A percentile compares a stretch with the other conserved stretches of the same genome.
Evolutionary conservation across 2,113 vertebrate species (phyloP).

Genomic region (Paradoxurus hermaphroditus): DNA sequence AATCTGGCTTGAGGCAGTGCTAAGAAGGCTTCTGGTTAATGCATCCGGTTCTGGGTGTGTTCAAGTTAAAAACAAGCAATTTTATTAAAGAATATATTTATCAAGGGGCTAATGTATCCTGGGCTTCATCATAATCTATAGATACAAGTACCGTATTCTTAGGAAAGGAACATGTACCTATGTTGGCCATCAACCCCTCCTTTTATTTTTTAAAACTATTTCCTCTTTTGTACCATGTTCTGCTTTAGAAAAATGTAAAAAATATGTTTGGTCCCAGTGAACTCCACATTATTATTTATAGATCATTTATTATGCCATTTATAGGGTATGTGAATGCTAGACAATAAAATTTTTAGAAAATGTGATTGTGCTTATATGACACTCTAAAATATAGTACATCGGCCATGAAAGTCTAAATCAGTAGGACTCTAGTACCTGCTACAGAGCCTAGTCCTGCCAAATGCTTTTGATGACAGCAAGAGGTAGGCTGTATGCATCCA

Average conservation of each 20-base stretch:
- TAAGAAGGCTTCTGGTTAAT: not conserved
- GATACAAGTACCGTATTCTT: no score
- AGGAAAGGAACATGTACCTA: fast-evolving
- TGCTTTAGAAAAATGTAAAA: slow-evolving; percentile 46
- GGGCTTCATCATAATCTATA: fast-evolving
- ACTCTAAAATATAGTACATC: slow-evolving; percentile 11
- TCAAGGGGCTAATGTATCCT: no score
- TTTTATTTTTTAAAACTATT: not conserved
- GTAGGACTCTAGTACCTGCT: not conserved
- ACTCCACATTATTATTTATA: slow-evolving; percentile 70
- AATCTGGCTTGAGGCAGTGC: not conserved
- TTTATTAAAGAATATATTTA: no score
- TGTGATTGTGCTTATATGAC: slow-evolving; percentile 52
- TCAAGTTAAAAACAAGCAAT: no score
- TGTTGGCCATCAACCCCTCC: no score
- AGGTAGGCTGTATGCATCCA: not conserved
- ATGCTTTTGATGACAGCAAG: not conserved
- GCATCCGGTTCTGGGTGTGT: not conserved
- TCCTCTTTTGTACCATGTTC: not conserved
- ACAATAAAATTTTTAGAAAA: not conserved
- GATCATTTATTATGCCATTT: slow-evolving; percentile 64
- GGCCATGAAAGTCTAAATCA: slow-evolving; percentile 28
- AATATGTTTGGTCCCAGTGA: slow-evolving; percentile 33
- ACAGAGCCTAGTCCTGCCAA: not conserved
- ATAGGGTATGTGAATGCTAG: not conserved